These are phyloP conservation scores for Erpetoichthys calabaricus DNA, from an alignment of 2,797 vertebrate genomes.

Conservation along the genomic window DNA sequence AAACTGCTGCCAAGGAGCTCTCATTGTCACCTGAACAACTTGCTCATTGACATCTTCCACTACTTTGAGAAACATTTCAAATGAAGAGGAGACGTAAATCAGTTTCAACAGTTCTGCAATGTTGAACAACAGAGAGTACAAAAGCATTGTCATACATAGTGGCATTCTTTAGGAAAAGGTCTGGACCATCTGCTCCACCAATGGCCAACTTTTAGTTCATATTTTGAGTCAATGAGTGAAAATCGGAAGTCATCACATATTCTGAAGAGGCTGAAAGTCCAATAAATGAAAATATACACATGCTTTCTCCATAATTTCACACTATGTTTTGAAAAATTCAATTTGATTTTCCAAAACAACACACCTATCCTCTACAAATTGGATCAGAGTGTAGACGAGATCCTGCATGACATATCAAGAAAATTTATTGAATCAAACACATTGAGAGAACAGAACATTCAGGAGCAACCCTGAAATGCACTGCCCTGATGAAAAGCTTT, in stretches of 20 bases:
- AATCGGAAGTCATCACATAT: conserved; percentile 19
- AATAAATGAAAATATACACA: conserved; percentile 14
- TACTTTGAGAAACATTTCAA: conserved; percentile 23
- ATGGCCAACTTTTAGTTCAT: conserved; percentile 15
- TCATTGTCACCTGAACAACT: conserved; percentile 19
- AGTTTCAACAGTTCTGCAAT: conserved; percentile 18
- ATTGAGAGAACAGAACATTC: conserved; percentile 9
- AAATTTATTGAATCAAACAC: conserved; percentile 11
- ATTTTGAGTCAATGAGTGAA: conserved; percentile 18
- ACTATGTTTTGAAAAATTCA: conserved; percentile 17
- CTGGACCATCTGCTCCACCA: conserved; percentile 16
- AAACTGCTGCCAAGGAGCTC: conserved; percentile 20
- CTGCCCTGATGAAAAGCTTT: conserved; percentile 11
- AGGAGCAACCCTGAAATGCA: conserved; percentile 16
- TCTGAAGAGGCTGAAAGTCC: conserved; percentile 18
- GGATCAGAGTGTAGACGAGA: conserved; percentile 11
- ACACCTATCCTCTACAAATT: conserved; percentile 12
- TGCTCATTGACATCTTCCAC: conserved; percentile 20
- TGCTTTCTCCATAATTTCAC: conserved; percentile 17
- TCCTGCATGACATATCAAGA: conserved; percentile 17
- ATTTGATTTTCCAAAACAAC: conserved; percentile 19
- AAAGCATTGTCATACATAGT: conserved; percentile 18
- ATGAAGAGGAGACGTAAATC: conserved; percentile 19
- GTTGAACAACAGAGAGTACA: conserved; percentile 17
- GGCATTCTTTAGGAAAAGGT: conserved; percentile 19